Evolutionary conservation across 2,797 vertebrate species (phyloP).

Genomic region (Hypotaenidia philippensis): DNA sequence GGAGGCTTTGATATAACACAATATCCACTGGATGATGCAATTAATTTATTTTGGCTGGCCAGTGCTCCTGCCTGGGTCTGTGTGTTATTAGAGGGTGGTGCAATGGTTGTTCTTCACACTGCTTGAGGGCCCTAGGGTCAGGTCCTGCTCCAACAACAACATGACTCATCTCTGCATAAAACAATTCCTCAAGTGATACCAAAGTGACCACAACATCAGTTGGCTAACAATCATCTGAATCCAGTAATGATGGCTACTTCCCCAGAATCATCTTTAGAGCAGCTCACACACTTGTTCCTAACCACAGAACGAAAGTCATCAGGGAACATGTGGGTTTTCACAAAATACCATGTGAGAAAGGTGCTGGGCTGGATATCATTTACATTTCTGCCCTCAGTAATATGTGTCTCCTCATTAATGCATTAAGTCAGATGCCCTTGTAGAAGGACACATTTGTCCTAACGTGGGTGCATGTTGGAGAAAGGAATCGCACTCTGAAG

Average conservation of each 20-base stretch:
- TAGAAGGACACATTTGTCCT: not conserved
- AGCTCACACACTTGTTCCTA: conserved; percentile 50
- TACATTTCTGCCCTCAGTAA: not conserved
- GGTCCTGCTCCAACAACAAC: conserved; percentile 50
- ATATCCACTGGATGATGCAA: conserved; percentile 76
- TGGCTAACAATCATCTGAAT: conserved; percentile 57
- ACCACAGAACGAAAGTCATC: conserved; percentile 37
- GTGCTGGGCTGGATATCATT: not conserved
- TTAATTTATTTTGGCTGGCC: conserved; percentile 78
- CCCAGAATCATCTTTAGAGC: conserved; percentile 31
- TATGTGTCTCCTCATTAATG: not conserved
- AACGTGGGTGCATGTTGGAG: not conserved
- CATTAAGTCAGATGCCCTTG: not conserved
- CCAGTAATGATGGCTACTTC: conserved; percentile 46
- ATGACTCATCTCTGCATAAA: conserved; percentile 73
- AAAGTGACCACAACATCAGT: conserved; percentile 56
- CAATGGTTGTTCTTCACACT: conserved; percentile 59
- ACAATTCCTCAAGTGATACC: conserved; percentile 69
- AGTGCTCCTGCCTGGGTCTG: conserved; percentile 26
- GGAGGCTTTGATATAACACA: conserved; percentile 72
- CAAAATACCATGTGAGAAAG: conserved; percentile 6
- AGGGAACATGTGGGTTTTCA: conserved; percentile 31
- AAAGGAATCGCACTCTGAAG: not conserved
- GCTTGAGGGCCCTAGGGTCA: conserved; percentile 62
- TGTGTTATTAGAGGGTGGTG: conserved; percentile 77